Percentiles rank a stretch among this genome's conserved stretches.
Evolutionary conservation across 1,140 invertebrate species (phyloP).

Genomic region (Adoxophyes honmai): DNA sequence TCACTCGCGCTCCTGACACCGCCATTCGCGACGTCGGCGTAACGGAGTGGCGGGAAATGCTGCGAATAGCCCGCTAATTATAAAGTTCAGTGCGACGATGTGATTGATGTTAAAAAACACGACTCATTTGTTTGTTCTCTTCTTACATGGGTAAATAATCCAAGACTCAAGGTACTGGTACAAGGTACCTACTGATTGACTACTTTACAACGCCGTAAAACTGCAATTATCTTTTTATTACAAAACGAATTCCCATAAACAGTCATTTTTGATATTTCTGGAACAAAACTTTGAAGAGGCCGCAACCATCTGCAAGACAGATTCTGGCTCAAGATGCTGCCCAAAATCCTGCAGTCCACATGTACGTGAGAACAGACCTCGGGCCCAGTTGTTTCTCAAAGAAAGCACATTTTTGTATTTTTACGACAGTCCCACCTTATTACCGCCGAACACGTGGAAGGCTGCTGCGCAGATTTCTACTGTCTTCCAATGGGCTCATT

Average conservation of each 20-base stretch:
- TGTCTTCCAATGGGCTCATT: slow-evolving; percentile 37
- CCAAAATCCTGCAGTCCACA: slow-evolving; percentile 65
- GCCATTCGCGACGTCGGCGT: neutral
- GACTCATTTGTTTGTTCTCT: too few relatives aligned
- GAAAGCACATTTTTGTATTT: slow-evolving; percentile 46
- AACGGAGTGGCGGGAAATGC: neutral
- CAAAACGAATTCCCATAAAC: too few relatives aligned
- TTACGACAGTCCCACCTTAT: slow-evolving; percentile 32
- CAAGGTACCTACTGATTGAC: too few relatives aligned
- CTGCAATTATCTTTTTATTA: too few relatives aligned
- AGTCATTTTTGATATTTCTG: slow-evolving; percentile 37
- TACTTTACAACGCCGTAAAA: too few relatives aligned
- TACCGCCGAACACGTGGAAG: slow-evolving; percentile 28
- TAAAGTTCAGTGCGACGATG: neutral
- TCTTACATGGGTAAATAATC: too few relatives aligned
- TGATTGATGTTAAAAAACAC: neutral
- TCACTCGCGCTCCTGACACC: neutral
- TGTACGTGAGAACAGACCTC: slow-evolving; percentile 54
- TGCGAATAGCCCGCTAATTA: neutral
- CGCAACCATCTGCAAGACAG: slow-evolving; percentile 61
- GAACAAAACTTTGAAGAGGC: slow-evolving; percentile 46
- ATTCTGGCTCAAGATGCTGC: slow-evolving; percentile 41
- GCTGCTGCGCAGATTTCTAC: slow-evolving; percentile 26
- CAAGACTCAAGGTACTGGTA: too few relatives aligned
- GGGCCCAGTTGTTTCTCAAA: slow-evolving; percentile 42